These are phyloP conservation scores for Ichneumoninae sp. DNA, from an alignment of 2,888 invertebrate genomes.

Conservation along the genomic window DNA sequence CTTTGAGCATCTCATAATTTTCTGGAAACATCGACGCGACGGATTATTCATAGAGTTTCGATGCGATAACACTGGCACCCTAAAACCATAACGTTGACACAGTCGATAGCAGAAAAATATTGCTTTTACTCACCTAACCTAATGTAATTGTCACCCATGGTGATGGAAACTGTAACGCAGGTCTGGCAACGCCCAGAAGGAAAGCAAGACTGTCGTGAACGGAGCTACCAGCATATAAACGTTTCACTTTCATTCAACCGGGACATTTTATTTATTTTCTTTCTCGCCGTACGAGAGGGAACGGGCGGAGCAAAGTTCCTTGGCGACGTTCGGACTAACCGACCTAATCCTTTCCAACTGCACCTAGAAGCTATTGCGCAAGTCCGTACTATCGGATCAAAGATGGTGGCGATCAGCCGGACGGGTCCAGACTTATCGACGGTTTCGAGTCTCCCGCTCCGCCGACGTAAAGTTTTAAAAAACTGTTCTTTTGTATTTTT, in stretches of 20 bases:
- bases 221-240: conserved; percentile 66
- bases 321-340: background rate
- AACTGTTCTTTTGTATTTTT: background rate
- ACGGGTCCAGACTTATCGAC: too few species aligned
- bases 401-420: background rate
- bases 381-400: conserved; percentile 26
- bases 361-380: conserved; percentile 53
- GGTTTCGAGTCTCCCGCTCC: background rate
- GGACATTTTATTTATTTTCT: conserved; percentile 70
- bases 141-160: conserved; percentile 79
- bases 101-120: conserved; percentile 21
- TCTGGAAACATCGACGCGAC: conserved; percentile 83
- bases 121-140: conserved; percentile 80
- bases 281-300: conserved; percentile 27
- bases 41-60: background rate
- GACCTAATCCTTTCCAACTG: conserved; percentile 46
- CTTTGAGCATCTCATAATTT: conserved; percentile 92
- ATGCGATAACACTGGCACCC: background rate
- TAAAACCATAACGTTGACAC: conserved; percentile 2
- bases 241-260: conserved; percentile 79
- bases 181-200: conserved; percentile 76
- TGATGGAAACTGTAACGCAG: conserved; percentile 47
- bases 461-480: background rate
- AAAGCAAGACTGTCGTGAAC: conserved; percentile 68
- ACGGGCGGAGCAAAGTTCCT: conserved; percentile 22